A percentile compares a stretch with the other conserved stretches of the same genome.
Conservation (phyloP, 2,888 invertebrate genomes). For the Acanthosepion pharaonis region DNA sequence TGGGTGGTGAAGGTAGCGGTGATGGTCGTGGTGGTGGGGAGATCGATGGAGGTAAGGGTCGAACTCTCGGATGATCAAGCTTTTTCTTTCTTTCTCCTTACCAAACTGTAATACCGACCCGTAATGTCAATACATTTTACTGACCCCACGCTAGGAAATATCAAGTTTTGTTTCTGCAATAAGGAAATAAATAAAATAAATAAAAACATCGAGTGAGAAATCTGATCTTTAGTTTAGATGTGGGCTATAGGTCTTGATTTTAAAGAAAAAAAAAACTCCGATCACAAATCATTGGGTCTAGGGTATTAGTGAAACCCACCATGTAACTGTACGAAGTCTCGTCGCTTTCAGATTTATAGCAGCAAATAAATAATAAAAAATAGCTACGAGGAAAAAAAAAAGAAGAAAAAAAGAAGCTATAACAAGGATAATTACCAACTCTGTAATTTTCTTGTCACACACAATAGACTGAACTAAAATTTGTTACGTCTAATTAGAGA, state of each 20-base stretch:
- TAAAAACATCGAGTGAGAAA: background rate
- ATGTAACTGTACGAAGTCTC: background rate
- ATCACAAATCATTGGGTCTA: background rate
- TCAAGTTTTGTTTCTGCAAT: background rate
- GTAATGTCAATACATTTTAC: conserved; percentile 9
- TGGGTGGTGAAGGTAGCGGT: background rate
- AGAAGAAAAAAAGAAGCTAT: background rate
- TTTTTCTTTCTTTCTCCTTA: background rate
- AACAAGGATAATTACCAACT: background rate
- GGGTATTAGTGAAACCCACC: background rate
- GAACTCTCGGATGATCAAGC: background rate
- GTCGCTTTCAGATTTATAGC: background rate
- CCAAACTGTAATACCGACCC: background rate
- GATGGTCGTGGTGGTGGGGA: background rate
- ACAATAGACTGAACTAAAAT: background rate
- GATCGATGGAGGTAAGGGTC: conserved; percentile 13
- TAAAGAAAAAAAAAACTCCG: background rate
- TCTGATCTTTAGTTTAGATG: conserved; percentile 23
- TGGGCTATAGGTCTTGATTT: background rate
- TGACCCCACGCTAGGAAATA: background rate
- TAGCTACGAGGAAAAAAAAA: background rate
- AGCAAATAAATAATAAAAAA: background rate
- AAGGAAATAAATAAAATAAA: background rate
- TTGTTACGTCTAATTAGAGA: background rate
- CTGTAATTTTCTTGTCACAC: background rate